Percentiles rank a stretch among this genome's conserved stretches.
These are phyloP conservation scores for Cyanocitta stelleri DNA, from an alignment of 2,113 vertebrate species.

Conservation along the genomic window DNA sequence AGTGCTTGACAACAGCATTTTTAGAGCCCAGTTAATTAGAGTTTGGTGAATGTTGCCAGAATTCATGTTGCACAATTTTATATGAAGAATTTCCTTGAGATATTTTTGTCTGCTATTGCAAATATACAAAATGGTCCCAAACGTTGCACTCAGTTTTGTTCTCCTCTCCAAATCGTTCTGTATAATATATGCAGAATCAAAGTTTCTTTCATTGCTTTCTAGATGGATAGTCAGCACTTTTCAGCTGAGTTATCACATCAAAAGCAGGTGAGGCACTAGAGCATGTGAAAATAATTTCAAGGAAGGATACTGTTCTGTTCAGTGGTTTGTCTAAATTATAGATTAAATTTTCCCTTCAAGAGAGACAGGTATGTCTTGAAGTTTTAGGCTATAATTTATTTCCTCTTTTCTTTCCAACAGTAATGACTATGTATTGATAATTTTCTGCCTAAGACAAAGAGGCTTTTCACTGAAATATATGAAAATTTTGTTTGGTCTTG, in stretches of 20 bases:
- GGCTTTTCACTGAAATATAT: neutral
- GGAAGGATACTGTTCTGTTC: constrained; percentile 30
- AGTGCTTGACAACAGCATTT: neutral
- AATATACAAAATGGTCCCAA: neutral
- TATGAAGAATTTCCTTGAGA: neutral
- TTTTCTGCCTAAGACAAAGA: neutral
- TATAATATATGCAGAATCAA: neutral
- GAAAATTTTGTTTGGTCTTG: neutral
- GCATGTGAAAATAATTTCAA: constrained; percentile 28
- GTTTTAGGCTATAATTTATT: neutral
- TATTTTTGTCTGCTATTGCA: neutral
- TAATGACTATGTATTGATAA: neutral
- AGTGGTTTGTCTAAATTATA: constrained; percentile 15
- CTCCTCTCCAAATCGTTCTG: neutral
- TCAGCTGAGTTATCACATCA: constrained; percentile 11
- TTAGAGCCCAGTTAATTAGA: neutral
- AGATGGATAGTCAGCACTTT: neutral
- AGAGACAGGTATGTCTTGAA: neutral
- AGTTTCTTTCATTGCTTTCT: neutral
- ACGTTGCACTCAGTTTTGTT: neutral
- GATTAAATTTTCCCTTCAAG: neutral
- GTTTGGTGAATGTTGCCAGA: neutral
- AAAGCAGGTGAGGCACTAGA: neutral
- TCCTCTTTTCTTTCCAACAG: neutral
- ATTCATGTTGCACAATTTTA: neutral